Conservation (phyloP, 2,888 invertebrate species). For the Harmothoe impar region DNA sequence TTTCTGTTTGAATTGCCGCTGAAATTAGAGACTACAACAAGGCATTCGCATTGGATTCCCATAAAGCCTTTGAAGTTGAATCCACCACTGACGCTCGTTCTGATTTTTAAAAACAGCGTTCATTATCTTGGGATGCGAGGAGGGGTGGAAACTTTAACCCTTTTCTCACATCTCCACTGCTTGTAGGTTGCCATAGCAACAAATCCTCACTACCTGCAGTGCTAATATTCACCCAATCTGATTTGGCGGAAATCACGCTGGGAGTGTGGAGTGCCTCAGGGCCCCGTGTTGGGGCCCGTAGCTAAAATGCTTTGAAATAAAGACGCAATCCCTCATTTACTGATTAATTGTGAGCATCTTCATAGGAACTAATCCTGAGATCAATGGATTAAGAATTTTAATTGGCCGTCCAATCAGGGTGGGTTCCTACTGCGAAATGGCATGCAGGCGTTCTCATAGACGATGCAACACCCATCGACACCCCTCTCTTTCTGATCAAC, state of each 20-base stretch:
- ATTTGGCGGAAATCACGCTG: not conserved
- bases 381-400: slow-evolving; percentile 14
- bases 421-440: not conserved
- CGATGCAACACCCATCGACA: too few species aligned
- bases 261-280: not conserved
- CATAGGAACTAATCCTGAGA: not conserved
- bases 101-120: not conserved
- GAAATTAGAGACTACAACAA: slow-evolving; percentile 35
- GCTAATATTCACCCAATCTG: not conserved
- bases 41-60: not conserved
- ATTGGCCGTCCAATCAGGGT: not conserved
- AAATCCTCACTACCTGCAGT: slow-evolving; percentile 8
- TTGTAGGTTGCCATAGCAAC: slow-evolving; percentile 6
- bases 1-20: not conserved
- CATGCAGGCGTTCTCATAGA: not conserved
- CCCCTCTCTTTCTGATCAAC: too few species aligned
- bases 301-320: not conserved
- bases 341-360: slow-evolving; percentile 1
- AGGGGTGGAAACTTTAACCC: not conserved
- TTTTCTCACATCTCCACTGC: not conserved
- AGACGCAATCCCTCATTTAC: slow-evolving; percentile 2
- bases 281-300: not conserved
- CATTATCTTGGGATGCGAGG: not conserved
- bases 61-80: not conserved
- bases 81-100: not conserved